phyloP scores from a whole-genome alignment of 1,140 invertebrate species.

The Achatina immaculata region DNA sequence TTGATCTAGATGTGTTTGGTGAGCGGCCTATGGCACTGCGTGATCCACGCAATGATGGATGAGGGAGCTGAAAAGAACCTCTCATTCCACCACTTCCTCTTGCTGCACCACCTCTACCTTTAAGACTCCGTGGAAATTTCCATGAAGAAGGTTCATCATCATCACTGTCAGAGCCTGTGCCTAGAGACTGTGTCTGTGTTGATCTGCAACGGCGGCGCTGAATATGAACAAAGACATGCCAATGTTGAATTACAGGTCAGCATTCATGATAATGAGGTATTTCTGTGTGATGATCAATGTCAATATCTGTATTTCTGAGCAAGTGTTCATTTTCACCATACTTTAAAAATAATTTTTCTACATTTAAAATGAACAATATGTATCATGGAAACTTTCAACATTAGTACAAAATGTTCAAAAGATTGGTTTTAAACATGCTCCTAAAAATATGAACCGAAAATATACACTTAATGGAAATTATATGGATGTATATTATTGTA shows the following conservation, averaged over 20 bases:
- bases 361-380: too few relatives aligned
- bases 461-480: too few relatives aligned
- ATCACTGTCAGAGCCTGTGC: constrained; percentile 49
- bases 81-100: constrained; percentile 35
- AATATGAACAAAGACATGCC: constrained; percentile 34
- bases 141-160: constrained; percentile 47
- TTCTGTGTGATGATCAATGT: background rate
- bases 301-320: too few relatives aligned
- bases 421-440: too few relatives aligned
- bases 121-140: constrained; percentile 32
- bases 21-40: constrained; percentile 35
- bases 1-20: constrained; percentile 42
- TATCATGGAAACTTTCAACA: too few relatives aligned
- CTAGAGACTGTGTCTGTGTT: constrained; percentile 42
- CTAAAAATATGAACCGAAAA: too few relatives aligned
- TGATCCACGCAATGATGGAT: constrained; percentile 23
- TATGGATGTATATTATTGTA: too few relatives aligned
- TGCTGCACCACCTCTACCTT: constrained; percentile 30
- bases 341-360: too few relatives aligned
- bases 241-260: background rate
- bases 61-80: background rate
- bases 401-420: too few relatives aligned
- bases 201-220: constrained; percentile 40
- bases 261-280: background rate
- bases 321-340: too few relatives aligned